A percentile compares a stretch with the other conserved stretches of the same genome.
phyloP scores from a whole-genome alignment of 2,888 invertebrate species.

The Cryptocephalus primarius region DNA sequence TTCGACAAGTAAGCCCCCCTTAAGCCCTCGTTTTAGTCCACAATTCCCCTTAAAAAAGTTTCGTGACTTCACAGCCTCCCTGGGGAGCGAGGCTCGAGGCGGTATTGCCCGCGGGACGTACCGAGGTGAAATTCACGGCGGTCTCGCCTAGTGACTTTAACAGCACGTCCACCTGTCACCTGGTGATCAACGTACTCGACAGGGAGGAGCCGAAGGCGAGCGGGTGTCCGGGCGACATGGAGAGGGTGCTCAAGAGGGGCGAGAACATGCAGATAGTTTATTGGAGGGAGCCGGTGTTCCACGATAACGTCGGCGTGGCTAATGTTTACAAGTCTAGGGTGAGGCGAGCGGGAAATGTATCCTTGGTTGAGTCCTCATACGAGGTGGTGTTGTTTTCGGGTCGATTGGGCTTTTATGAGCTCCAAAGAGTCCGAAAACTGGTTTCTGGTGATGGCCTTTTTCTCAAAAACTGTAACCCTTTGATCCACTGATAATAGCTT shows the following conservation, averaged over 20 bases:
- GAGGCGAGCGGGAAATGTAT: conserved; percentile 16
- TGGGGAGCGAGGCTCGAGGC: conserved; percentile 52
- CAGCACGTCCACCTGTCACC: conserved; percentile 45
- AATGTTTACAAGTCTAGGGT: conserved; percentile 51
- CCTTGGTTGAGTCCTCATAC: not conserved
- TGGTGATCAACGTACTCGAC: conserved; percentile 48
- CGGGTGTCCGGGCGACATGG: conserved; percentile 52
- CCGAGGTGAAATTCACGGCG: conserved; percentile 49
- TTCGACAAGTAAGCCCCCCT: conserved; percentile 30
- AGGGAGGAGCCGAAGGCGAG: conserved; percentile 45
- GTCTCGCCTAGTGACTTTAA: conserved; percentile 39
- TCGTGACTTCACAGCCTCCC: conserved; percentile 46
- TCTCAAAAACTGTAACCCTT: too few species aligned
- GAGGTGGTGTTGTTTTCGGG: too few species aligned
- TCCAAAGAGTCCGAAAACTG: too few species aligned
- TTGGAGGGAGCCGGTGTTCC: conserved; percentile 56
- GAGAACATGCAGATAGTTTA: conserved; percentile 45
- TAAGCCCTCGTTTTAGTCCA: too few species aligned
- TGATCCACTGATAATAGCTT: too few species aligned
- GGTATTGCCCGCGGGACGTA: conserved; percentile 46
- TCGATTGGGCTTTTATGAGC: too few species aligned
- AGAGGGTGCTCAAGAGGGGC: conserved; percentile 42
- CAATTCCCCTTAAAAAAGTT: conserved; percentile 12
- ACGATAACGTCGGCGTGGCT: conserved; percentile 45
- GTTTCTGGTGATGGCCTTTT: too few species aligned